A percentile compares a stretch with the other conserved stretches of the same genome.
Conservation (phyloP, 1,140 invertebrate genomes). For the Cotesia typhae region DNA sequence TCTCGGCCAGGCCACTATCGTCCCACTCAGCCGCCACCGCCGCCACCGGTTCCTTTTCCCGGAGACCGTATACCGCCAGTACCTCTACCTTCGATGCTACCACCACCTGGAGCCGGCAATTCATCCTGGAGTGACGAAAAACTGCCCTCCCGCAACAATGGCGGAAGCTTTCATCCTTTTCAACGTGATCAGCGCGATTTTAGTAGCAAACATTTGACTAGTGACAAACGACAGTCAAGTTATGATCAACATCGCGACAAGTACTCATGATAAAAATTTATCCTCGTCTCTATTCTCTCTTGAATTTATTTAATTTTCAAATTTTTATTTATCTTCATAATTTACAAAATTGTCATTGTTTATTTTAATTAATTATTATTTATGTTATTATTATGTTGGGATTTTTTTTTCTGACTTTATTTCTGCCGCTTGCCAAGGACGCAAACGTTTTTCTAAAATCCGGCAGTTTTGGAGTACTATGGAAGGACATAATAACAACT, state of each 20-base stretch:
- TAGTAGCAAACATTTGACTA: slow-evolving; percentile 63
- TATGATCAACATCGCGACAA: slow-evolving; percentile 30
- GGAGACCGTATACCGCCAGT: slow-evolving; percentile 49
- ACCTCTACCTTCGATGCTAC: slow-evolving; percentile 46
- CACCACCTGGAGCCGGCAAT: slow-evolving; percentile 42
- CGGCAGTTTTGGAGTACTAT: slow-evolving; percentile 66
- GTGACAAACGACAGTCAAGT: slow-evolving; percentile 36
- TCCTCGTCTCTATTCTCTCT: background rate
- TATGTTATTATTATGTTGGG: slow-evolving; percentile 44
- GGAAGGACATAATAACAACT: slow-evolving; percentile 58
- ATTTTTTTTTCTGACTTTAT: slow-evolving; percentile 42
- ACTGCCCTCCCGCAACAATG: slow-evolving; percentile 50
- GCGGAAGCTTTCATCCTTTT: slow-evolving; percentile 52
- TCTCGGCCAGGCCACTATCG: slow-evolving; percentile 24
- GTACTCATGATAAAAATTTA: background rate
- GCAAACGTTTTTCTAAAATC: slow-evolving; percentile 65
- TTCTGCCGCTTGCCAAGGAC: slow-evolving; percentile 62
- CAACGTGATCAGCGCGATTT: slow-evolving; percentile 54
- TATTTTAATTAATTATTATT: slow-evolving; percentile 34
- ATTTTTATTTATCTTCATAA: too few relatives aligned
- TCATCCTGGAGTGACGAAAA: slow-evolving; percentile 54
- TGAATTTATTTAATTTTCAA: too few relatives aligned
- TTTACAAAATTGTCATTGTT: background rate
- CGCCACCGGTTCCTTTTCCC: slow-evolving; percentile 40
- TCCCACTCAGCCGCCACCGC: slow-evolving; percentile 1